These are phyloP conservation scores for Mesitornis unicolor DNA, from an alignment of 2,113 vertebrate genomes.

Conservation along the genomic window DNA sequence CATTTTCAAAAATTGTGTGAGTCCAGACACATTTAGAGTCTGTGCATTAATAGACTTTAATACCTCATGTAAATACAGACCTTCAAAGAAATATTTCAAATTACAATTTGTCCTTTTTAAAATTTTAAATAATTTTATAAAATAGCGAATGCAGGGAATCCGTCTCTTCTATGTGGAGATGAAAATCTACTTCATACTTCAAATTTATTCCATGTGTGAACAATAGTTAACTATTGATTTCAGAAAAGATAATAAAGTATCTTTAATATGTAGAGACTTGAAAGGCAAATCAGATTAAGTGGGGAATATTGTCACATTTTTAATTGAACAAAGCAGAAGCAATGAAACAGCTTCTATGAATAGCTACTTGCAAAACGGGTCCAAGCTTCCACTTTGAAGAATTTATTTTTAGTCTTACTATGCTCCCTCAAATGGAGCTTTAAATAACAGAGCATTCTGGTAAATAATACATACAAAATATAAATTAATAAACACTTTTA, in stretches of 20 bases:
- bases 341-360: background rate
- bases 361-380: background rate
- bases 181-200: background rate
- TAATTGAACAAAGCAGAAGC: background rate
- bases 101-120: background rate
- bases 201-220: background rate
- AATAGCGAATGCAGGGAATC: background rate
- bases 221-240: background rate
- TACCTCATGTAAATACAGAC: background rate
- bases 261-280: background rate
- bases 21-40: background rate
- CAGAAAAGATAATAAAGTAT: background rate
- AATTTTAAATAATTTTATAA: background rate
- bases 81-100: background rate
- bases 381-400: conserved; percentile 20
- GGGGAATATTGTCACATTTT: background rate
- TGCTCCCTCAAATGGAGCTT: conserved; percentile 20
- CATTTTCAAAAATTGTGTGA: background rate
- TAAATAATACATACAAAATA: conserved; percentile 64
- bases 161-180: background rate
- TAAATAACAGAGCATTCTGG: conserved; percentile 58
- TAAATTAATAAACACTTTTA: conserved; percentile 58
- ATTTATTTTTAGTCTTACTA: conserved; percentile 8
- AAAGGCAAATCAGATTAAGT: background rate
- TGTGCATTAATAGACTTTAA: background rate